Evolutionary conservation across 2,113 vertebrate genomes (phyloP), one percentile per base, ranked within the genome.

Genomic region (Nothocercus nigrocapillus): DNA sequence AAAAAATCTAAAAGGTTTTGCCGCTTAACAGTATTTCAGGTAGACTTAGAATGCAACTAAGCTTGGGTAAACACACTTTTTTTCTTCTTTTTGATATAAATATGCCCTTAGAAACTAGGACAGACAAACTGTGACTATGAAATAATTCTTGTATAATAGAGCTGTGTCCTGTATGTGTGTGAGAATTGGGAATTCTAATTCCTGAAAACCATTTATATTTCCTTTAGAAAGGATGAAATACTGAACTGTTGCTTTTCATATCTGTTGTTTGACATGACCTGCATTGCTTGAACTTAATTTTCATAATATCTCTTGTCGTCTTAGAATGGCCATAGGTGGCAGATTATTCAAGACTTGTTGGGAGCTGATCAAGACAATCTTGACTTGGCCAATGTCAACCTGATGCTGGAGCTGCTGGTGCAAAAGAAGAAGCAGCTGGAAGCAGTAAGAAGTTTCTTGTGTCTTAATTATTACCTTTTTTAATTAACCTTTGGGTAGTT

Each of bases 391-490:
- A 99, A 99, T 94, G 99, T 99, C 89, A 99, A 99, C 93, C 98
- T 99, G 82, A 99, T 99, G 99, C 97, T 99, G 96, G 99, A 99
- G 94, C 97, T 99, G 47, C 97, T 99, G 89, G 98, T 99, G 42
- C 99, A 99, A 96, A 99, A 99, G 97, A 99, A 99, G 96, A 99
- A 99, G 94, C 99, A 99, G 91, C 97, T 99, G 92, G 99, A 99
- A 97, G 99, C 99, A 81, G 99, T 99, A 97, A 98, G 99, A 66
- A 61, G 27, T 54, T 69, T 82, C 44, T 45, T 32, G 13, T 89
- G 13, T 42, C 16, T 76, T 64, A 7, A n/a, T 91, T 92, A 75
- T 82, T 22, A 22, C 16, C 45, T 47, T 77, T 78, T 51, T 36
- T 36, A 73, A 38, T 53, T 49, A 70, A 70, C 34, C 53, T 38